Evolutionary conservation across 2,113 vertebrate genomes (phyloP).

Genomic region (Anthoscopus minutus): DNA sequence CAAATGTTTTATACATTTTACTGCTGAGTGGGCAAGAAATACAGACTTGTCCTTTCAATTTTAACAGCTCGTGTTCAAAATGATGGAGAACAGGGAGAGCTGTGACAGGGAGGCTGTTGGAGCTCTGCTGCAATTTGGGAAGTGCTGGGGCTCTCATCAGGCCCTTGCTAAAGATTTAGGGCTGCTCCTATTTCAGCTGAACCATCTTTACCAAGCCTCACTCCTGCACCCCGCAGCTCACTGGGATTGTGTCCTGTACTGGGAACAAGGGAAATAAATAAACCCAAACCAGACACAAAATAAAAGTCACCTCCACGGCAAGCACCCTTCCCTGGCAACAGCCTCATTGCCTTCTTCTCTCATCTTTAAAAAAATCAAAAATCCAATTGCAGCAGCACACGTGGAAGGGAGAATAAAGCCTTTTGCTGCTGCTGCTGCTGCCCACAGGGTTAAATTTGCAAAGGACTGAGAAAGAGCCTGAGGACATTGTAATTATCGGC

Average conservation of each 20-base stretch:
- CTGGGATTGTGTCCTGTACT: background rate
- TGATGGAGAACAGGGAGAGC: background rate
- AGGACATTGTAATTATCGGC: background rate
- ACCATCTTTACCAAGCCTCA: background rate
- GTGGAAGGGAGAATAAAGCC: background rate
- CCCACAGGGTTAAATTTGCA: background rate
- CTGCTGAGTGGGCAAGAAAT: background rate
- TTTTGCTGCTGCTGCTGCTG: background rate
- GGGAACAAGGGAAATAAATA: background rate
- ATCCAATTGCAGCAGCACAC: background rate
- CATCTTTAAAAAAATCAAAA: background rate
- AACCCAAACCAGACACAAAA: background rate
- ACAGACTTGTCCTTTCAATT: background rate
- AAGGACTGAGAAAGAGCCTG: background rate
- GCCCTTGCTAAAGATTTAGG: background rate
- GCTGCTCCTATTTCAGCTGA: background rate
- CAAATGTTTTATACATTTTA: background rate
- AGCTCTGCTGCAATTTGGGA: background rate
- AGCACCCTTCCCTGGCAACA: constrained; percentile 2
- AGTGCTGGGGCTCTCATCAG: background rate
- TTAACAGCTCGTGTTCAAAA: background rate
- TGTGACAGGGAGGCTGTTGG: background rate
- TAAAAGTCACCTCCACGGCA: background rate
- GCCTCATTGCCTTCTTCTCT: background rate
- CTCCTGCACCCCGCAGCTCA: background rate